phyloP scores from a whole-genome alignment of 2,113 vertebrate genomes.

The Corythaeola cristata region DNA sequence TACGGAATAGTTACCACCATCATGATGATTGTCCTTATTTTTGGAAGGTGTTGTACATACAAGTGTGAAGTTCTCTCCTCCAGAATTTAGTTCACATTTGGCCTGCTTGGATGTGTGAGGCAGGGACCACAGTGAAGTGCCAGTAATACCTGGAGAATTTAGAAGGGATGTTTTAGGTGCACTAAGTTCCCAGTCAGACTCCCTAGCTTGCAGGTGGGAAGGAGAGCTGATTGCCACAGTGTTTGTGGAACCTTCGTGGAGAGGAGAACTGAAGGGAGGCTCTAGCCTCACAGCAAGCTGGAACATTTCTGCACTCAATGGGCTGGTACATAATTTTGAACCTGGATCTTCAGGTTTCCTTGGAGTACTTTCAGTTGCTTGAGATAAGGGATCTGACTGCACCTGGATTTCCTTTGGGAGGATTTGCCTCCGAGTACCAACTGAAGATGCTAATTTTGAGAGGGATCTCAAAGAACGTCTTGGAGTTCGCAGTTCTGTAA shows the following conservation, averaged over 20 bases:
- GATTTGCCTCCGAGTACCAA: neutral
- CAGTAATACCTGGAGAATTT: neutral
- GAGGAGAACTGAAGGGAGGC: neutral
- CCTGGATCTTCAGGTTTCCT: neutral
- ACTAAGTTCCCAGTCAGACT: neutral
- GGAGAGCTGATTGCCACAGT: neutral
- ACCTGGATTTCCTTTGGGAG: neutral
- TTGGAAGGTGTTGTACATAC: neutral
- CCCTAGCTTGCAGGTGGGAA: accelerated
- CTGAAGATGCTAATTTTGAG: neutral
- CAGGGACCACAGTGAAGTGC: neutral
- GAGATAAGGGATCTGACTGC: neutral
- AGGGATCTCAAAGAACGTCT: neutral
- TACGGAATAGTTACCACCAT: neutral
- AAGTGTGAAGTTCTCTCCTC: neutral
- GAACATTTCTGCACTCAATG: neutral
- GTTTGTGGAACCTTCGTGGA: accelerated
- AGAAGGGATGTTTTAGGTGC: neutral
- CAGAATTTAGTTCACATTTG: neutral
- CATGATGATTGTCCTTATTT: neutral
- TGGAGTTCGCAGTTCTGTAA: neutral
- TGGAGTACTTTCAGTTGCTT: neutral
- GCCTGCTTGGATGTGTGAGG: neutral
- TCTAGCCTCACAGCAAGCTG: neutral
- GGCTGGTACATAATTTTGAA: neutral